These are phyloP conservation scores for Amphiprion ocellaris DNA, from an alignment of 2,113 vertebrate species.

Conservation along the genomic window DNA sequence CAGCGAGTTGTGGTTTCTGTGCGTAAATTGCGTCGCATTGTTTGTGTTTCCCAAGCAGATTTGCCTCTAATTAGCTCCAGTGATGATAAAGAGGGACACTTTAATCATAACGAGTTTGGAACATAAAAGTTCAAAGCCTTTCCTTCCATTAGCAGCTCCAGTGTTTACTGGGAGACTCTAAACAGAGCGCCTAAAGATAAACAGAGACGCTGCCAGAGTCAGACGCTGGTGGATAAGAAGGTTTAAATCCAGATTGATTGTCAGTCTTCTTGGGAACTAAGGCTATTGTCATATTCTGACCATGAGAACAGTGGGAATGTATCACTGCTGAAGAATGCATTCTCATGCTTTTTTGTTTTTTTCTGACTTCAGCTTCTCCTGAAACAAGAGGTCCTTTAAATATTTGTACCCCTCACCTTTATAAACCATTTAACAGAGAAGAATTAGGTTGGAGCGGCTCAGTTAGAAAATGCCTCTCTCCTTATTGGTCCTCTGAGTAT, in stretches of 20 bases:
- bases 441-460: conserved; percentile 16
- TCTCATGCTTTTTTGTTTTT: neutral
- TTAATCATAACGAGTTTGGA: conserved; percentile 77
- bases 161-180: conserved; percentile 81
- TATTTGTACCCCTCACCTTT: conserved; percentile 31
- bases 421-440: conserved; percentile 27
- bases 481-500: conserved; percentile 65
- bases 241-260: conserved; percentile 66
- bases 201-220: conserved; percentile 75
- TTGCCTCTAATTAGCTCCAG: conserved; percentile 77
- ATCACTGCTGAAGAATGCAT: conserved; percentile 32
- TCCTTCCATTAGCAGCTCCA: conserved; percentile 80
- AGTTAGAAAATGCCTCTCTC: conserved; percentile 32
- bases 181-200: conserved; percentile 81
- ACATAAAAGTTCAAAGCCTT: conserved; percentile 73
- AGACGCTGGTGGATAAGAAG: conserved; percentile 62
- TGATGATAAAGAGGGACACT: conserved; percentile 71
- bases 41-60: conserved; percentile 74
- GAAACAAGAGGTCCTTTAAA: conserved; percentile 9
- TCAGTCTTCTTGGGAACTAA: conserved; percentile 42
- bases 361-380: neutral
- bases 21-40: conserved; percentile 74
- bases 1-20: conserved; percentile 55
- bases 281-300: conserved; percentile 45
- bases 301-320: conserved; percentile 28